Base-by-base conservation (phyloP, 2,797 vertebrate species). In the Danio kyathit region DNA sequence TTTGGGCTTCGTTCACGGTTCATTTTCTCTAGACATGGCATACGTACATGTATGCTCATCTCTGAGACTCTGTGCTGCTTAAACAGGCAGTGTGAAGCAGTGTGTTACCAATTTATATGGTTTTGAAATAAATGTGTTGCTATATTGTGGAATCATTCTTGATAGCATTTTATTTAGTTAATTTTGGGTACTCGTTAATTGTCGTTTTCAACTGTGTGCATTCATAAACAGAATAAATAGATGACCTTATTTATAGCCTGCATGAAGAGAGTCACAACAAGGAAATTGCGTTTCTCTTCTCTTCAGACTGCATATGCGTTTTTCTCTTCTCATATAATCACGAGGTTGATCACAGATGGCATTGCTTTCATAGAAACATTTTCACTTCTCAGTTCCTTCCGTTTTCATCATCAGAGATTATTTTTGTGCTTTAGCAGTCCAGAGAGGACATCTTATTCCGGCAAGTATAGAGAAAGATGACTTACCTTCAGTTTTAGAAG, bases 401-500 rank as follows among this genome's bases (percentile, higher is more conserved):
- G 3, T 7, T 56, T 59, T 74, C 17, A 72, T 82, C 70, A 66
- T 43, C 54, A 66, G 10, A n/a, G 41, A 40, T 6, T 46, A 29
- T 61, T 57, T 56, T 17, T 19, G n/a, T 46, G 14, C 40, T 17
- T 6, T 17, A 6, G 4, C 41, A 71, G 16, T 41, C 10, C 44
- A 19, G 48, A 59, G 17, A n/a, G 11, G 17, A 48, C 67, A 54
- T 76, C 43, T 57, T 41, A 21, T 14, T 40, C 38, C n/a, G 6
- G 7, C 12, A 72, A 43, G 14, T 13, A n/a, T 11, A 57, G 9
- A 61, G 51, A 59, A 43, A 10, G 5, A 51, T 7, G 61, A 19
- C 38, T 46, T 46, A 5, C 57, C 54, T 79, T 78, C 70, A 21
- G 70, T 52, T 79, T 82, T 61, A 56, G 6, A 66, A 16, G 71